phyloP scores from a whole-genome alignment of 2,888 invertebrate genomes.

The Catonia carolina region DNA sequence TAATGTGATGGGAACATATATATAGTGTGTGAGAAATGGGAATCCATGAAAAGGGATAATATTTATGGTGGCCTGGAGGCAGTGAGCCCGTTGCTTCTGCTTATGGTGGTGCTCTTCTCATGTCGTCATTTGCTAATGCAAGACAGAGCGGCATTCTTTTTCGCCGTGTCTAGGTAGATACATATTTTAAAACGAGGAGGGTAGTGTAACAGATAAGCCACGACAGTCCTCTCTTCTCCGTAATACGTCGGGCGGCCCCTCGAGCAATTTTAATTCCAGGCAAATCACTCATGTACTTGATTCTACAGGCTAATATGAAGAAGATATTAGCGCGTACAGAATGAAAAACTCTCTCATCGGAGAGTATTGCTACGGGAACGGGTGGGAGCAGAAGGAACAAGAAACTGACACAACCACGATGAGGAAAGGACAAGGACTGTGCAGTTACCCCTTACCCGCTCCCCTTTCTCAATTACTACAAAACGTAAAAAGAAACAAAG shows the following conservation, averaged over 20 bases:
- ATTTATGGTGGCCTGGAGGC: conserved; percentile 22
- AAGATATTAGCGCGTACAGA: conserved; percentile 24
- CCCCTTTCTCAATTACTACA: too few relatives aligned
- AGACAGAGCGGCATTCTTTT: conserved; percentile 15
- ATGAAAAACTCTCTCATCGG: too few relatives aligned
- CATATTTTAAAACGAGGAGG: conserved; percentile 23
- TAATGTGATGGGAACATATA: conserved; percentile 2
- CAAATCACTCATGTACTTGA: conserved; percentile 32
- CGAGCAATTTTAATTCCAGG: conserved; percentile 34
- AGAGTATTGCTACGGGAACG: too few relatives aligned
- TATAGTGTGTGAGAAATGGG: conserved; percentile 3
- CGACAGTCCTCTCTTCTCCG: conserved; percentile 21
- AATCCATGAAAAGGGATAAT: conserved; percentile 1
- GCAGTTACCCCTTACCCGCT: too few relatives aligned
- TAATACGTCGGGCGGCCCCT: conserved; percentile 29
- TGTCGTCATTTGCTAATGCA: conserved; percentile 19
- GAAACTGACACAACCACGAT: too few relatives aligned
- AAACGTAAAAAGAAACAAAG: too few relatives aligned
- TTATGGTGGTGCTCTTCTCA: too few relatives aligned
- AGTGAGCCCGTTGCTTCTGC: background rate
- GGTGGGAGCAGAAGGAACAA: too few relatives aligned
- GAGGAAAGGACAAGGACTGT: too few relatives aligned
- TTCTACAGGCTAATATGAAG: conserved; percentile 27
- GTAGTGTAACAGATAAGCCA: conserved; percentile 21
- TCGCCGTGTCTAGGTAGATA: conserved; percentile 25